phyloP scores from a whole-genome alignment of 2,888 invertebrate species.

The Leptothorax acervorum region DNA sequence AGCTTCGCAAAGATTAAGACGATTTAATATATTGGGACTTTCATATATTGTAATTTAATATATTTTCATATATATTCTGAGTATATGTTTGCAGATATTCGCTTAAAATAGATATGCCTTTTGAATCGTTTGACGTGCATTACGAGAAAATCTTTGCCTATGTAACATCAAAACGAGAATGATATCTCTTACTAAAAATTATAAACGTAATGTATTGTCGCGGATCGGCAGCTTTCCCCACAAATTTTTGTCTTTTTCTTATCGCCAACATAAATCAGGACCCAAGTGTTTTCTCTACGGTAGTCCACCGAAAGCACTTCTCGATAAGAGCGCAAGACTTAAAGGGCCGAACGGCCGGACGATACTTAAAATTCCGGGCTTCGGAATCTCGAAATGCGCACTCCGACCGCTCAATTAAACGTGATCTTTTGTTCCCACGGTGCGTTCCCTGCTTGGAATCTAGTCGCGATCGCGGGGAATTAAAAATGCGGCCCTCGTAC shows the following conservation, averaged over 20 bases:
- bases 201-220: background rate
- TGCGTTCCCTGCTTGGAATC: conserved; percentile 20
- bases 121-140: background rate
- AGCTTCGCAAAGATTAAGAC: too few species aligned
- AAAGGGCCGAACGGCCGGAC: conserved; percentile 15
- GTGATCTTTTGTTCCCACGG: conserved; percentile 55
- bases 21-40: background rate
- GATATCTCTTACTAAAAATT: background rate
- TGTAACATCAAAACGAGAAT: background rate
- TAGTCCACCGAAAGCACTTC: conserved; percentile 10
- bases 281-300: conserved; percentile 14
- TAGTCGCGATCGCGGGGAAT: conserved; percentile 45
- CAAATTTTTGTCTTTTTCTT: background rate
- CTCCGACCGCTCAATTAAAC: conserved; percentile 53
- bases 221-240: background rate
- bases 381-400: conserved; percentile 32
- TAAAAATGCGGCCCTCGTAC: conserved; percentile 63
- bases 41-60: background rate
- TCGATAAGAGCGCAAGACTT: conserved; percentile 6
- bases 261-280: conserved; percentile 18
- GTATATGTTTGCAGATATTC: too few species aligned
- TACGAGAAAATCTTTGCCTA: background rate
- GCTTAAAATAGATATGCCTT: background rate
- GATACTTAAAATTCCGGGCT: conserved; percentile 54
- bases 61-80: background rate